These are phyloP conservation scores for Platysteira castanea DNA, from an alignment of 2,113 vertebrate species.

Conservation along the genomic window DNA sequence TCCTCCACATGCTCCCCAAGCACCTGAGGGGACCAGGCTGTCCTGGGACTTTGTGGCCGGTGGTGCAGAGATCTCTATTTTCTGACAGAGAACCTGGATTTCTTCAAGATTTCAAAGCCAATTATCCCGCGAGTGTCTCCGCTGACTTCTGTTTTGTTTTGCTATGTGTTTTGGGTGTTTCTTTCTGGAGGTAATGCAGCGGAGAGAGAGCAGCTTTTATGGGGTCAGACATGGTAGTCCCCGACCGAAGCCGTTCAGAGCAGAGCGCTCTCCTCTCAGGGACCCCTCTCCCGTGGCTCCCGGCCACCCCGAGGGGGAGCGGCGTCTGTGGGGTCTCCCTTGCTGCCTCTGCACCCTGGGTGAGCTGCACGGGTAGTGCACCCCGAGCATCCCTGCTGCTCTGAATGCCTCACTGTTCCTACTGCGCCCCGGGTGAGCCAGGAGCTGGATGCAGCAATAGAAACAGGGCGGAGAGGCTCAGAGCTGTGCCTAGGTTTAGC, in stretches of 20 bases:
- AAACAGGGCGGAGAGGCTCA: not conserved
- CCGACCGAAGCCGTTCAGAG: accelerated
- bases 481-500: not conserved
- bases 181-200: not conserved
- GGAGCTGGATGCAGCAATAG: not conserved
- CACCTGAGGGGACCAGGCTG: not conserved
- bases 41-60: not conserved
- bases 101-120: not conserved
- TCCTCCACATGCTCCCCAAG: not conserved
- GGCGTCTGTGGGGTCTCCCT: accelerated
- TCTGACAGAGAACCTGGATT: not conserved
- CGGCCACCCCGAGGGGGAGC: accelerated
- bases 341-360: accelerated
- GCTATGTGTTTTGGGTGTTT: not conserved
- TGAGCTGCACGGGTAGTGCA: accelerated
- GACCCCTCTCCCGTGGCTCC: not conserved
- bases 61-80: not conserved
- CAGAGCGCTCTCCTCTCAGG: not conserved
- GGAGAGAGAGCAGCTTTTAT: not conserved
- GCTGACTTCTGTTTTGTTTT: not conserved
- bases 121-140: not conserved
- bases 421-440: accelerated
- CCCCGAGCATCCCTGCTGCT: accelerated
- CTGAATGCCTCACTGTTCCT: not conserved
- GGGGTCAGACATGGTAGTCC: not conserved